phyloP scores from a whole-genome alignment of 1,140 invertebrate genomes.

The Archegozetes longisetosus region DNA sequence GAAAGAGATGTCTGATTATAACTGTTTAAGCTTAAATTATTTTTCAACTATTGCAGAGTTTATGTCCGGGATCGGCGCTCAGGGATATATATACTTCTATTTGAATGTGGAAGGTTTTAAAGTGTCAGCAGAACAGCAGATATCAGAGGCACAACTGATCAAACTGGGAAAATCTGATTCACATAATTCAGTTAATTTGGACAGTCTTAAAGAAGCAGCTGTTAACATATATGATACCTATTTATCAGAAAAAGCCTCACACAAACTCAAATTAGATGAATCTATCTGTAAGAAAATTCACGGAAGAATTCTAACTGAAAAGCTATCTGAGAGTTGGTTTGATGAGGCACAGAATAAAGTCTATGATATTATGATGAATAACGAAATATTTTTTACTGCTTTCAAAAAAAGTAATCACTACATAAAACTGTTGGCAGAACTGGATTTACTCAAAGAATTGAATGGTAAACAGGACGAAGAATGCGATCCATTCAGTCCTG shows the following conservation, averaged over 20 bases:
- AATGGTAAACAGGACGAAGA: constrained; percentile 33
- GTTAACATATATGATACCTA: constrained; percentile 66
- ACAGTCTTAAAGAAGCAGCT: constrained; percentile 55
- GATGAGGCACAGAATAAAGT: constrained; percentile 54
- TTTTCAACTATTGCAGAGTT: constrained; percentile 47
- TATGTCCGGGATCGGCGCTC: constrained; percentile 49
- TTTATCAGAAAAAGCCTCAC: constrained; percentile 48
- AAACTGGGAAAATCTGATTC: constrained; percentile 26
- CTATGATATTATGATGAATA: constrained; percentile 30
- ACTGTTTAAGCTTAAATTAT: no score
- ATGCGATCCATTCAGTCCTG: neutral
- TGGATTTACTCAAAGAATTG: constrained; percentile 47
- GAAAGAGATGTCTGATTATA: no score
- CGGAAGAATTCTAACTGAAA: constrained; percentile 42
- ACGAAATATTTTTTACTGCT: constrained; percentile 48
- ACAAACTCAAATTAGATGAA: constrained; percentile 46
- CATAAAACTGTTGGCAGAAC: constrained; percentile 51
- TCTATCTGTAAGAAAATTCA: constrained; percentile 43
- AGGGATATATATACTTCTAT: constrained; percentile 63
- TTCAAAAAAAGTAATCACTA: constrained; percentile 52
- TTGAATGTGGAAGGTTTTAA: constrained; percentile 67
- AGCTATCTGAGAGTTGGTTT: constrained; percentile 50
- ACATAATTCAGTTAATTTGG: constrained; percentile 28
- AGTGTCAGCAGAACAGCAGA: constrained; percentile 55
- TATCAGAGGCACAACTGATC: constrained; percentile 29